phyloP scores from a whole-genome alignment of 2,888 invertebrate genomes.

The Zhengitettix transpicula region DNA sequence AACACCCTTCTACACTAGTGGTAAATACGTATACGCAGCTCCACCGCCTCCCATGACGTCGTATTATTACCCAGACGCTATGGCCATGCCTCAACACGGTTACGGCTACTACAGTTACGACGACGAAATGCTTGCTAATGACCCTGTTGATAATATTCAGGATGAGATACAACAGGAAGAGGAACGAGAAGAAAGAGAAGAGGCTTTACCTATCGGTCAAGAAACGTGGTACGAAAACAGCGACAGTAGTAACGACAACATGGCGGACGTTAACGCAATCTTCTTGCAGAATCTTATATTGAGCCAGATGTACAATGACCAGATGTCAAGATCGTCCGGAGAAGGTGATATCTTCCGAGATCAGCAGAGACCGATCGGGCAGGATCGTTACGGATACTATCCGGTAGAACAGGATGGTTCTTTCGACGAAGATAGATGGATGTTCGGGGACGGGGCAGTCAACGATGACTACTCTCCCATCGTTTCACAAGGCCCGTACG shows the following conservation, averaged over 20 bases:
- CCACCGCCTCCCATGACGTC: background rate
- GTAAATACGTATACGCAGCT: conserved; percentile 28
- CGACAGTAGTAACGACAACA: conserved; percentile 14
- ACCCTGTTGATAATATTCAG: conserved; percentile 36
- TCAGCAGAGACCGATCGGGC: background rate
- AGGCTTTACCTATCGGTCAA: conserved; percentile 45
- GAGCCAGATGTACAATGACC: conserved; percentile 45
- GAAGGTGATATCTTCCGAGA: background rate
- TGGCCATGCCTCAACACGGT: conserved; percentile 22
- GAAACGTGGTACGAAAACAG: conserved; percentile 44
- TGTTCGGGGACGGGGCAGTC: conserved; percentile 13
- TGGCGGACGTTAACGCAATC: conserved; percentile 36
- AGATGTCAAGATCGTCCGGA: conserved; percentile 13
- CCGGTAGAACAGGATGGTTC: conserved; percentile 11
- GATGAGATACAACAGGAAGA: conserved; percentile 43
- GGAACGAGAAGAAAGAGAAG: conserved; percentile 35
- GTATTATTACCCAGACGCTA: conserved; percentile 31
- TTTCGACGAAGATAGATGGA: conserved; percentile 27
- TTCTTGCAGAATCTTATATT: conserved; percentile 50
- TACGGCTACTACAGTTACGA: conserved; percentile 28
- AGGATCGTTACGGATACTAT: background rate
- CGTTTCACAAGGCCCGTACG: conserved; percentile 19
- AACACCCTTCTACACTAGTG: conserved; percentile 22
- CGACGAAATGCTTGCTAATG: conserved; percentile 18
- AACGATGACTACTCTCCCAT: conserved; percentile 9